Evolutionary conservation across 2,888 invertebrate genomes (phyloP), one percentile per base, ranked within the genome.

Genomic region (Empis stercorea): DNA sequence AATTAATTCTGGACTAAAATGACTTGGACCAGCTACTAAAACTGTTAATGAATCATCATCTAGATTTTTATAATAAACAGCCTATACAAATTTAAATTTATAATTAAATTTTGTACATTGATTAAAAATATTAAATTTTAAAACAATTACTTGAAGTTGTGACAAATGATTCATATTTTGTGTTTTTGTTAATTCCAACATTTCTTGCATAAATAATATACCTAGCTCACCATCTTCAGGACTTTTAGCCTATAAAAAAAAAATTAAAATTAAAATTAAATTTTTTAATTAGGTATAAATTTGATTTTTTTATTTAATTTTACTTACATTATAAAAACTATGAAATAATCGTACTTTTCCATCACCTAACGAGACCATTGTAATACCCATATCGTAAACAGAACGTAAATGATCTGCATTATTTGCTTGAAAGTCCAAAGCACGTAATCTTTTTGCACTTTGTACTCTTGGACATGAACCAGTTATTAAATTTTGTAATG

Each of bases 171-270:
- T 66, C 48, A 67, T 55, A 48, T 57, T 61, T 60, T 86, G 79
- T 51, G 82, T 70, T 56, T 86, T 85, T 45, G 89, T 88, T 55
- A 93, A 72, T 62, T 92, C 88, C 2, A 92, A 79, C 91, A 97
- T 94, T 71, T 97, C 96, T 61, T 91, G 87, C 93, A 97, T 95
- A 64, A 97, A 96, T 13, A 87, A 74, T 32, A 93, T 72, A 0
- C 97, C 96, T 70, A 94, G 88, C 57, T 92, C 87, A 0, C 91
- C 95, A 62, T 92, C 87, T 56, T 84, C 81, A 0, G 84, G 73
- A 10, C 86, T 82, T 61, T 82, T 80, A 4, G 96, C 96, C 91
- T 40, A 27, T 32, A 27, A 47, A 44, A n/a, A 48, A 30, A 14
- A 20, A 41, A 20, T 23, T 43, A 13, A 32, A 46, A n/a, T 34